Evolutionary conservation across 2,888 invertebrate genomes (phyloP).

Genomic region (Elysia crispata): DNA sequence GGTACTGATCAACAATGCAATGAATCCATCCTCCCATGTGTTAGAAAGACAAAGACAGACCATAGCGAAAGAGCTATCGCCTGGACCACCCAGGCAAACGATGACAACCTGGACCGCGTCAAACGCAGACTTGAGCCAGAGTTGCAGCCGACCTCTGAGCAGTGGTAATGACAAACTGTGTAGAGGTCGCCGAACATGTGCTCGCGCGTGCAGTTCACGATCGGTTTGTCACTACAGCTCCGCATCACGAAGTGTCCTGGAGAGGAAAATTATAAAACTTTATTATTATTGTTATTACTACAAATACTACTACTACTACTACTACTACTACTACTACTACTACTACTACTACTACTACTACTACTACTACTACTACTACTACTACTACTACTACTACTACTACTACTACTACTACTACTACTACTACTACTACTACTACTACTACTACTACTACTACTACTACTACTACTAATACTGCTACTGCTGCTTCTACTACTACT

Average conservation of each 20-base stretch:
- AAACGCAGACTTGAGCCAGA: not conserved
- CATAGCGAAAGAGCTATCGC: not conserved
- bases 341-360: constrained; percentile 25
- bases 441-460: constrained; percentile 29
- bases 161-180: constrained; percentile 33
- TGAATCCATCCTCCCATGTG: too few species aligned
- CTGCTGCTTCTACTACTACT: too few species aligned
- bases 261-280: too few species aligned
- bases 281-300: too few species aligned
- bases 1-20: too few species aligned
- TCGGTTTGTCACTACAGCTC: not conserved
- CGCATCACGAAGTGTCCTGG: constrained; percentile 37
- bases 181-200: not conserved
- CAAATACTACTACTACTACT: too few species aligned
- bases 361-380: constrained; percentile 27
- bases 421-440: constrained; percentile 33
- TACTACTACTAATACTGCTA: too few species aligned
- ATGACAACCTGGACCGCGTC: not conserved
- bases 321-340: too few species aligned
- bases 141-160: constrained; percentile 35
- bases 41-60: too few species aligned
- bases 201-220: constrained; percentile 30
- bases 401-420: constrained; percentile 30
- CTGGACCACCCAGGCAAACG: not conserved
- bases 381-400: constrained; percentile 15